A percentile compares a stretch with the other conserved stretches of the same genome.
phyloP scores from a whole-genome alignment of 2,113 vertebrate genomes.

The Asarcornis scutulata region DNA sequence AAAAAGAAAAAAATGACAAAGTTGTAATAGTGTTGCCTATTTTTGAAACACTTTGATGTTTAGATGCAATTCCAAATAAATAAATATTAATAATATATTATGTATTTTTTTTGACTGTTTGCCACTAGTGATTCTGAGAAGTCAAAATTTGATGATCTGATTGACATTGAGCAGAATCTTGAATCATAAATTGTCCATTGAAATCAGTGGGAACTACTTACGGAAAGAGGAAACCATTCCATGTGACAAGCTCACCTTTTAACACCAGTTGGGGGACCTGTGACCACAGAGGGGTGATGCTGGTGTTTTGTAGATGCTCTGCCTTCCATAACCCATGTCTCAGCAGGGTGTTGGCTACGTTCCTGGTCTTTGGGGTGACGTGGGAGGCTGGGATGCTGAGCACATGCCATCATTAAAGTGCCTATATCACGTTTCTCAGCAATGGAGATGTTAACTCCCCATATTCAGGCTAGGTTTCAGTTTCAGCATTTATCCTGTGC shows the following conservation, averaged over 20 bases:
- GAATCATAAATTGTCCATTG: not conserved
- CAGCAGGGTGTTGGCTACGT: accelerated
- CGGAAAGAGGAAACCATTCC: not conserved
- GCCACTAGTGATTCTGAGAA: not conserved
- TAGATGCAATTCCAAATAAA: not conserved
- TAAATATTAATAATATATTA: not conserved
- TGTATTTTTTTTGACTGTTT: not conserved
- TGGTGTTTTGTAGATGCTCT: not conserved
- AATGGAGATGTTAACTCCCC: not conserved
- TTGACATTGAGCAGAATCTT: not conserved
- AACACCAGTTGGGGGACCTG: not conserved
- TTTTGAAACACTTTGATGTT: not conserved
- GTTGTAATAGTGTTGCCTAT: not conserved
- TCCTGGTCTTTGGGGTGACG: not conserved
- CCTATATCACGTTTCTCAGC: conserved; percentile 10
- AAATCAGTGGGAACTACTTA: not conserved
- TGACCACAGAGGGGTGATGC: not conserved
- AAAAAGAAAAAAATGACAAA: not conserved
- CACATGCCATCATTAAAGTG: not conserved
- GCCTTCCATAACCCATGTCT: not conserved
- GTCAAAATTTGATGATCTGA: not conserved
- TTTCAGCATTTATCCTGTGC: not conserved
- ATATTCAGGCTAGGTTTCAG: conserved; percentile 3
- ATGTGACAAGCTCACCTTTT: not conserved
- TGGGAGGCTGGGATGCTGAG: not conserved